Conservation (phyloP, 2,113 vertebrate species). For the Piliocolobus tephrosceles region DNA sequence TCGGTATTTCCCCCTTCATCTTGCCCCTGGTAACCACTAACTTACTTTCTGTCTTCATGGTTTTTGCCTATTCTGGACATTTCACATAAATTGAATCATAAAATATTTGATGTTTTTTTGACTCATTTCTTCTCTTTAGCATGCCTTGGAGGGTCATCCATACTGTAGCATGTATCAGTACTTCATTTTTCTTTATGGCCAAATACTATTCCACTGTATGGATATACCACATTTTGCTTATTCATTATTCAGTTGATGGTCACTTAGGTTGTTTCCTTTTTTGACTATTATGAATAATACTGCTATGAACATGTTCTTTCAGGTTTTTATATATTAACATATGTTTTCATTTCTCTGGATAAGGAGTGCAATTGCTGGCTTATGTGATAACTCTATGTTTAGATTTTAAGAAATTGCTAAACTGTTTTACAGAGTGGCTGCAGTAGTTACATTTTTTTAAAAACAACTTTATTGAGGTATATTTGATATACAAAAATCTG, state of each 20-base stretch:
- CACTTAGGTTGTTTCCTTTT: neutral
- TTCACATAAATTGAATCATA: neutral
- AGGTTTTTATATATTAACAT: neutral
- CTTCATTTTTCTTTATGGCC: neutral
- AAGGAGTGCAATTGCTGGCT: neutral
- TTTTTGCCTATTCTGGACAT: neutral
- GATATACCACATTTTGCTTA: neutral
- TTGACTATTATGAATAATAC: neutral
- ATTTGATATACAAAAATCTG: neutral
- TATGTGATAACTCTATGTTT: neutral
- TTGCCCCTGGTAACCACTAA: accelerated
- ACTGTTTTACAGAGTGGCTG: neutral
- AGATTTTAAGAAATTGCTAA: neutral
- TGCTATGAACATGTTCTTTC: neutral
- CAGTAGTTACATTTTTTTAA: neutral
- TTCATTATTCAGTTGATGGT: neutral
- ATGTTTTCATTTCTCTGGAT: neutral
- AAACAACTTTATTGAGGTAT: neutral
- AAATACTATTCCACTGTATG: neutral
- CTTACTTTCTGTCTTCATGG: neutral
- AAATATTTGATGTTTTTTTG: neutral
- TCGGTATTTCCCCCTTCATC: accelerated
- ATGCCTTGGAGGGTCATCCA: neutral
- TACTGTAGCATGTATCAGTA: accelerated
- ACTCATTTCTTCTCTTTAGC: neutral